These are phyloP conservation scores for Andrena flavipes DNA, from an alignment of 2,888 invertebrate species.

Conservation along the genomic window DNA sequence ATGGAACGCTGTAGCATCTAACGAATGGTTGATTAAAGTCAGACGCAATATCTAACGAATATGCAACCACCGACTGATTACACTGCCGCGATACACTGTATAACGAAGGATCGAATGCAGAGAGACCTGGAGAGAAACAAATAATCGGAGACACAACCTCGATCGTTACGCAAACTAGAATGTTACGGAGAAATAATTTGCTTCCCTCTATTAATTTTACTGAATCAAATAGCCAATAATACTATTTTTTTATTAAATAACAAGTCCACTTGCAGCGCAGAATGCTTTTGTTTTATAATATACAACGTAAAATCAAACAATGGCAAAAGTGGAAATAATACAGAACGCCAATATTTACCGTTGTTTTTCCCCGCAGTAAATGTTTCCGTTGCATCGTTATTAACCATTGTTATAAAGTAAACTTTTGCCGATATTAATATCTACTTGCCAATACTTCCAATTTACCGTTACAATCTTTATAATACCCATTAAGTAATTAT, in stretches of 20 bases:
- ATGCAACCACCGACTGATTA: constrained; percentile 22
- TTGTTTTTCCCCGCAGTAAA: not conserved
- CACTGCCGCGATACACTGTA: not conserved
- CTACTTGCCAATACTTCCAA: not conserved
- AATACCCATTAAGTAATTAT: not conserved
- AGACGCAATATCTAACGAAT: constrained; percentile 38
- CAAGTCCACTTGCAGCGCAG: no score
- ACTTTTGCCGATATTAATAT: not conserved
- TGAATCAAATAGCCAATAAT: not conserved
- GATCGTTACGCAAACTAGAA: not conserved
- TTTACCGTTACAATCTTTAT: not conserved
- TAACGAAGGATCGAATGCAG: not conserved
- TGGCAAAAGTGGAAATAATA: not conserved
- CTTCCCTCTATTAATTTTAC: not conserved
- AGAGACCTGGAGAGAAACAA: not conserved
- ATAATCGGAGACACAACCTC: not conserved
- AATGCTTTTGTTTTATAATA: not conserved
- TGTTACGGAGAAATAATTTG: not conserved
- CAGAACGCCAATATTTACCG: not conserved
- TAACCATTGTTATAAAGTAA: not conserved
- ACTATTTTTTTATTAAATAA: no score
- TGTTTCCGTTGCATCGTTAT: not conserved
- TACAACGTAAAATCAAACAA: not conserved
- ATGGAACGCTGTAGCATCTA: constrained; percentile 35
- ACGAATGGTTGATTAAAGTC: constrained; percentile 51